Conservation (phyloP, 2,797 vertebrate genomes). For the Eutrigla gurnardus region DNA sequence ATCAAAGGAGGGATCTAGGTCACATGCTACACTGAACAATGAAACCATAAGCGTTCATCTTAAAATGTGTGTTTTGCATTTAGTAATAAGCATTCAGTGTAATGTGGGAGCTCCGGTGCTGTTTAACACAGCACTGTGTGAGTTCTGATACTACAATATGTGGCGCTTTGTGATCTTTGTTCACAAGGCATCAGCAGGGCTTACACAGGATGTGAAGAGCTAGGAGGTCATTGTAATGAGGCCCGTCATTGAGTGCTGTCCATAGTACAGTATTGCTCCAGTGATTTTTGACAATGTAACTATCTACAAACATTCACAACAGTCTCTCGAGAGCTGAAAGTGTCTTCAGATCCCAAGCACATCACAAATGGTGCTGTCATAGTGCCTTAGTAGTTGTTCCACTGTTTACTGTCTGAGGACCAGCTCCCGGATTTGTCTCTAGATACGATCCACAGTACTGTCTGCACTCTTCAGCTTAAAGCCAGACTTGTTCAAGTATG, state of each 20-base stretch:
- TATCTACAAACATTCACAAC: neutral
- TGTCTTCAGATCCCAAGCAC: neutral
- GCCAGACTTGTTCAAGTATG: constrained; percentile 5
- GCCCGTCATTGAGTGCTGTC: neutral
- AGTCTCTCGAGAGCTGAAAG: neutral
- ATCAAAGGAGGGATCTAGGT: constrained; percentile 38
- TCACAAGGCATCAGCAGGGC: neutral
- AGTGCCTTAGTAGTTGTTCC: neutral
- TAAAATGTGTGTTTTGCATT: constrained; percentile 25
- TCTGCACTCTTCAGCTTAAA: neutral
- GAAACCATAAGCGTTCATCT: constrained; percentile 17
- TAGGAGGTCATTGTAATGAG: neutral
- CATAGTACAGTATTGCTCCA: neutral
- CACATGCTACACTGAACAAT: constrained; percentile 38
- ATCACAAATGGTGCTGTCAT: neutral
- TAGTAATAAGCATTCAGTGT: neutral
- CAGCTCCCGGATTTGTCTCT: neutral
- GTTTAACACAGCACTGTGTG: neutral
- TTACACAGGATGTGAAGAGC: neutral
- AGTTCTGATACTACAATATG: neutral
- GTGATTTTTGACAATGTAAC: neutral
- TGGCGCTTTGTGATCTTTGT: neutral
- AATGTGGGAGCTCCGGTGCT: neutral
- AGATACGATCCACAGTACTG: neutral
- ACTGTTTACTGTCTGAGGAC: constrained; percentile 4